phyloP scores from a whole-genome alignment of 2,797 vertebrate genomes.

The Chanos chanos region DNA sequence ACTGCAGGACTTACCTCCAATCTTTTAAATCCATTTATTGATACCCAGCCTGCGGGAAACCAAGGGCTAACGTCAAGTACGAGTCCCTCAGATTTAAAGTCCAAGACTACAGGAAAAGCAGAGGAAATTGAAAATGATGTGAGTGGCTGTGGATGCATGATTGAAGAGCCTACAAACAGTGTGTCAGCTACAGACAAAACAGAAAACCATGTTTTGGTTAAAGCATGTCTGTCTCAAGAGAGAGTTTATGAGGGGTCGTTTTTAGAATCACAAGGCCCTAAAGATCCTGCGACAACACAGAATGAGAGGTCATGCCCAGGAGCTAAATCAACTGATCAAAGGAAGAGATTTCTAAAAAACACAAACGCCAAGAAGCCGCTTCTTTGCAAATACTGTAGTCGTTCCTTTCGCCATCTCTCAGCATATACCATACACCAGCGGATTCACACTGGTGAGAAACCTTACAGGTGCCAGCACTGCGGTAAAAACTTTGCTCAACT shows the following conservation, averaged over 20 bases:
- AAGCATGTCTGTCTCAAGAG: too few relatives aligned
- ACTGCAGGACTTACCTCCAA: not conserved
- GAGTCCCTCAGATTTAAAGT: too few relatives aligned
- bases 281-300: not conserved
- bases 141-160: too few relatives aligned
- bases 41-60: too few relatives aligned
- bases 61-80: too few relatives aligned
- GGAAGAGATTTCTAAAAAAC: not conserved
- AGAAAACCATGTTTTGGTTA: too few relatives aligned
- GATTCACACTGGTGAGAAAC: conserved; percentile 49
- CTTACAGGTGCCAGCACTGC: conserved; percentile 48
- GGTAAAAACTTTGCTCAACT: conserved; percentile 43
- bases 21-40: too few relatives aligned
- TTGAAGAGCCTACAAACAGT: too few relatives aligned
- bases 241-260: too few relatives aligned
- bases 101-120: too few relatives aligned
- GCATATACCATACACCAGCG: conserved; percentile 47
- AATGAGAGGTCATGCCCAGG: not conserved
- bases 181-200: too few relatives aligned
- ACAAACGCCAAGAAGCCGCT: conserved; percentile 25
- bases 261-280: not conserved
- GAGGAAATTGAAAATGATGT: too few relatives aligned
- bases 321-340: not conserved
- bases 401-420: conserved; percentile 48
- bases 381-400: conserved; percentile 44